Conservation (phyloP, 2,797 vertebrate genomes). For the Moxostoma hubbsi region DNA sequence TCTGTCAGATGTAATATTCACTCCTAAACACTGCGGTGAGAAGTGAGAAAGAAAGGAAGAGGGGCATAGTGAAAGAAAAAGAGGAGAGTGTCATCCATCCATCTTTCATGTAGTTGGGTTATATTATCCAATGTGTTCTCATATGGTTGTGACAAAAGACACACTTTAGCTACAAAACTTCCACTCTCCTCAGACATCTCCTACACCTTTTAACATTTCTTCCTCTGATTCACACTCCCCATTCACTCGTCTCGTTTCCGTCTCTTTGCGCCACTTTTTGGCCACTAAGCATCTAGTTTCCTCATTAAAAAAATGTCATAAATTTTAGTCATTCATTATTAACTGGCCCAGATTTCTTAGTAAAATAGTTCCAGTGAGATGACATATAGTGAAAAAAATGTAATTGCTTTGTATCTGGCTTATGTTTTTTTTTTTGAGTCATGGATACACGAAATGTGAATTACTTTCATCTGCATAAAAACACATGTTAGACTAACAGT, state of each 20-base stretch:
- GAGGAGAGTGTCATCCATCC: constrained; percentile 60
- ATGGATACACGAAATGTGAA: too few relatives aligned
- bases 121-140: constrained; percentile 74
- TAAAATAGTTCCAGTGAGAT: background rate
- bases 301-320: constrained; percentile 10
- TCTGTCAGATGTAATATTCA: constrained; percentile 60
- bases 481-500: too few relatives aligned
- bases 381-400: too few relatives aligned
- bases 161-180: constrained; percentile 66
- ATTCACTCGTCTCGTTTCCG: constrained; percentile 25
- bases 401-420: too few relatives aligned
- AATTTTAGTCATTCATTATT: constrained; percentile 11
- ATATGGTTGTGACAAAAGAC: constrained; percentile 69
- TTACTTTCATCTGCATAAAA: too few relatives aligned
- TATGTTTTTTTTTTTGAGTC: too few relatives aligned
- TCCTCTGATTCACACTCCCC: constrained; percentile 37
- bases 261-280: constrained; percentile 11
- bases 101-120: constrained; percentile 71
- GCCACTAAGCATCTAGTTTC: constrained; percentile 13
- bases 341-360: constrained; percentile 36
- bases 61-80: constrained; percentile 3
- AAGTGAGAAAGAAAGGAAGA: constrained; percentile 51
- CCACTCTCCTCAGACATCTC: constrained; percentile 52
- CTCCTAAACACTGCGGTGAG: constrained; percentile 69
- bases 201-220: constrained; percentile 19